phyloP scores from a whole-genome alignment of 2,797 vertebrate species.

The Characodon lateralis region DNA sequence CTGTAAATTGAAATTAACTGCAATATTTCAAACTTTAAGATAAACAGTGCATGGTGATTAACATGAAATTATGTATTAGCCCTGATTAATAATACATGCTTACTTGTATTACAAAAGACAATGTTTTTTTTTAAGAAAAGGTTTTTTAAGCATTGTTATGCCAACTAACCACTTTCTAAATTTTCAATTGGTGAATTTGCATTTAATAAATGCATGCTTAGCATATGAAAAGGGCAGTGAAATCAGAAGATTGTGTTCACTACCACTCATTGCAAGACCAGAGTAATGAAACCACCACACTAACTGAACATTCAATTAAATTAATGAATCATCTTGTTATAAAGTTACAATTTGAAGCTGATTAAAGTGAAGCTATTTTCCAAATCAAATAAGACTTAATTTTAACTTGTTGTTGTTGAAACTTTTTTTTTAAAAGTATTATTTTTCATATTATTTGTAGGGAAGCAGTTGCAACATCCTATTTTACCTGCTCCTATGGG shows the following conservation, averaged over 20 bases:
- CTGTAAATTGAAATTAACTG: conserved; percentile 55
- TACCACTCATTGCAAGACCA: conserved; percentile 42
- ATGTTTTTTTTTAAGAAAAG: conserved; percentile 59
- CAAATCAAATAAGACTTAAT: conserved; percentile 37
- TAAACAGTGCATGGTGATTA: conserved; percentile 51
- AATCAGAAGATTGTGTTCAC: conserved; percentile 28
- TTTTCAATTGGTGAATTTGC: conserved; percentile 65
- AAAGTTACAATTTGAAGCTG: conserved; percentile 24
- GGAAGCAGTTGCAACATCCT: conserved; percentile 23
- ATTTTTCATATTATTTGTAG: conserved; percentile 25
- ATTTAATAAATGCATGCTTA: conserved; percentile 69
- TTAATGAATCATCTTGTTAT: conserved; percentile 59
- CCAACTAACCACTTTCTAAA: conserved; percentile 59
- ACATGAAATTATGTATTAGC: conserved; percentile 61
- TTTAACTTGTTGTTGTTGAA: conserved; percentile 27
- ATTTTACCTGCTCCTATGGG: conserved; percentile 42
- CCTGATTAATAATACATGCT: conserved; percentile 62
- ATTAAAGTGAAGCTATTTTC: conserved; percentile 28
- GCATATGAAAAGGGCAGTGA: conserved; percentile 63
- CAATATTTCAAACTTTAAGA: conserved; percentile 50
- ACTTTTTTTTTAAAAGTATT: conserved; percentile 49
- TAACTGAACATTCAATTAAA: conserved; percentile 60
- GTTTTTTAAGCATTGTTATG: conserved; percentile 61
- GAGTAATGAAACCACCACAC: conserved; percentile 56
- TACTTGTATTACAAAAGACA: conserved; percentile 43